Conservation (phyloP, 1,140 invertebrate genomes). For the Dendrolimus kikuchii region DNA sequence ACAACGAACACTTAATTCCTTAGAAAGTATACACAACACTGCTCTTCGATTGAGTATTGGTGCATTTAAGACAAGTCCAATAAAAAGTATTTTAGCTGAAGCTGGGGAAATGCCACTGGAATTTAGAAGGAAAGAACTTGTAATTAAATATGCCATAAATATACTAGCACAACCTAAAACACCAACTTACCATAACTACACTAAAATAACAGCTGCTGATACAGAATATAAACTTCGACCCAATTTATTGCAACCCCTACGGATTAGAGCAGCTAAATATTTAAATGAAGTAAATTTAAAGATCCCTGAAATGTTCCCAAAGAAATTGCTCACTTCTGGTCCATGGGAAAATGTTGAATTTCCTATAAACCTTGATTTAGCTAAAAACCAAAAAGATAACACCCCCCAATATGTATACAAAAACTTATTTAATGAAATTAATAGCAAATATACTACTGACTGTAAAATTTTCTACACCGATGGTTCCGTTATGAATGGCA, state of each 20-base stretch:
- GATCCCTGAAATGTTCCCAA: slow-evolving; percentile 1
- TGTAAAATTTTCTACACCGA: slow-evolving; percentile 14
- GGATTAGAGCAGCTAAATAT: slow-evolving; percentile 4
- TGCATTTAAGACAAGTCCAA: slow-evolving; percentile 9
- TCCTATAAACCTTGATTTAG: slow-evolving; percentile 2
- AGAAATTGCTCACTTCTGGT: slow-evolving; percentile 1
- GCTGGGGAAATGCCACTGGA: slow-evolving; percentile 14
- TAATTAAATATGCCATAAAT: slow-evolving; percentile 3
- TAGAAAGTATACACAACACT: slow-evolving; percentile 14
- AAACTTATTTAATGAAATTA: slow-evolving; percentile 15
- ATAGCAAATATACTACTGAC: slow-evolving; percentile 7
- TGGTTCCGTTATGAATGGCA: slow-evolving; percentile 12
- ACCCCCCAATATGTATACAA: slow-evolving; percentile 2
- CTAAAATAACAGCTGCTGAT: slow-evolving; percentile 1
- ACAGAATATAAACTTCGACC: slow-evolving; percentile 2
- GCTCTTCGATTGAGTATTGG: slow-evolving; percentile 12
- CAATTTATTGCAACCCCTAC: neutral
- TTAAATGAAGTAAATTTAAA: slow-evolving; percentile 2
- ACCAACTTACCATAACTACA: slow-evolving; percentile 5
- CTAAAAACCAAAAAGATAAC: slow-evolving; percentile 4
- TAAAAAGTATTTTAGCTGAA: slow-evolving; percentile 14
- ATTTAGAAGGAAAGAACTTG: slow-evolving; percentile 16
- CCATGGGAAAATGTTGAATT: slow-evolving; percentile 4
- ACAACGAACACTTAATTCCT: slow-evolving; percentile 9
- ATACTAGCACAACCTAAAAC: too few species aligned